Percentiles rank a stretch among this genome's conserved stretches.
phyloP scores from a whole-genome alignment of 2,888 invertebrate genomes.

The Trichogramma evanescens region DNA sequence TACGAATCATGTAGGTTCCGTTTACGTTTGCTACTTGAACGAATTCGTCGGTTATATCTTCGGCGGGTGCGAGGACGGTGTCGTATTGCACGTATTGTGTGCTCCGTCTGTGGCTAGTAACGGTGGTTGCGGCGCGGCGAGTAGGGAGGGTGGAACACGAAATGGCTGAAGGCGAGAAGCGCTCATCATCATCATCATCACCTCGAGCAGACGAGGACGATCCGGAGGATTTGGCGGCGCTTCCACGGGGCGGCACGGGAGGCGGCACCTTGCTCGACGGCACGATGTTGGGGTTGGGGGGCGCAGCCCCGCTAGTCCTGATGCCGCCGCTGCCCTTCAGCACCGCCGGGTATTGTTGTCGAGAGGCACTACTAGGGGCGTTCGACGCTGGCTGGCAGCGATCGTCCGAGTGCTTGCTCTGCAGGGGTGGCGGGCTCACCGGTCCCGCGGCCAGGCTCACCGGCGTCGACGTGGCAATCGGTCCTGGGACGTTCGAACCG shows the following conservation, averaged over 20 bases:
- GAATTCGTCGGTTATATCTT: slow-evolving; percentile 37
- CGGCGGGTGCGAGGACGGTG: too few relatives aligned
- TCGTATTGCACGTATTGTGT: slow-evolving; percentile 1
- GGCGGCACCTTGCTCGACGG: slow-evolving; percentile 66
- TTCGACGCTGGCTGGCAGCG: slow-evolving; percentile 7
- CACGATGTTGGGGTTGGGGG: slow-evolving; percentile 55
- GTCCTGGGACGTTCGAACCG: slow-evolving; percentile 42
- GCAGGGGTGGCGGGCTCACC: slow-evolving; percentile 32
- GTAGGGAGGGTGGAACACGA: neutral
- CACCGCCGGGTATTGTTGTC: slow-evolving; percentile 60
- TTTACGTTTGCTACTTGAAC: slow-evolving; percentile 38
- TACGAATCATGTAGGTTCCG: slow-evolving; percentile 35
- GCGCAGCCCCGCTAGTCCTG: slow-evolving; percentile 52
- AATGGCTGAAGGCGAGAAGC: neutral
- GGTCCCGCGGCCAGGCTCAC: slow-evolving; percentile 32
- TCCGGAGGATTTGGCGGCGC: slow-evolving; percentile 27
- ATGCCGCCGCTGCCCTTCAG: slow-evolving; percentile 56
- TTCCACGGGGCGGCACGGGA: slow-evolving; percentile 78
- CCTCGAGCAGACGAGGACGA: slow-evolving; percentile 42
- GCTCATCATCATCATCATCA: slow-evolving; percentile 29
- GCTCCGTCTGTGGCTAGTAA: neutral
- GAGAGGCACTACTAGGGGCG: neutral
- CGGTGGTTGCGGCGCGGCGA: neutral
- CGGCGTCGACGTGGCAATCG: slow-evolving; percentile 41
- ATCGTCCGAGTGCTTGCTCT: slow-evolving; percentile 10